A percentile compares a stretch with the other conserved stretches of the same genome.
These are phyloP conservation scores for Corythornis vintsioides DNA, from an alignment of 2,113 vertebrate genomes.

Conservation along the genomic window DNA sequence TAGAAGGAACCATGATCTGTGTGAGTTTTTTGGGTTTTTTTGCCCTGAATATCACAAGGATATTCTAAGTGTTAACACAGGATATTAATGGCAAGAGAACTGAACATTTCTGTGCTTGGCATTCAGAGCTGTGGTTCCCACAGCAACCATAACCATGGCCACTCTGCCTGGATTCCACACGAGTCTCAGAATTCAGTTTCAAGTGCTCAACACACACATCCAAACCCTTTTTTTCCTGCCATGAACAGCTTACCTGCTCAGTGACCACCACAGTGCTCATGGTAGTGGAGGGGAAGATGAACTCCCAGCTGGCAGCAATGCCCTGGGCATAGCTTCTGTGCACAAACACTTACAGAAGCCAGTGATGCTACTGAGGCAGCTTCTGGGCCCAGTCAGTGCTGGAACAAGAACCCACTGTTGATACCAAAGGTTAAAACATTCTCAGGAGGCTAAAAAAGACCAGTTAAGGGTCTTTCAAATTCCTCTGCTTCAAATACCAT, in stretches of 20 bases:
- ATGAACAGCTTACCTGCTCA: background rate
- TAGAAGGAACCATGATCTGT: background rate
- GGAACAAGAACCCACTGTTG: background rate
- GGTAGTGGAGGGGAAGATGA: background rate
- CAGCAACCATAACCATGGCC: slow-evolving; percentile 37
- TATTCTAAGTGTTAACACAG: background rate
- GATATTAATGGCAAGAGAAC: background rate
- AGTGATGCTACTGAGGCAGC: background rate
- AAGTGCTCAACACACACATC: background rate
- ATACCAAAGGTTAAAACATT: background rate
- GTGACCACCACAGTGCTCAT: background rate
- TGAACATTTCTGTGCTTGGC: background rate
- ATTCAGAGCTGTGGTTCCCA: slow-evolving; percentile 8
- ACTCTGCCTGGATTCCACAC: background rate
- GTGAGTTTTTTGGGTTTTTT: background rate
- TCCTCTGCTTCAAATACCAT: background rate
- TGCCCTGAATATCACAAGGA: background rate
- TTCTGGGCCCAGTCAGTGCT: background rate
- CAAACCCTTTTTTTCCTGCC: background rate
- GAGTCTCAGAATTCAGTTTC: background rate
- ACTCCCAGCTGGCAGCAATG: background rate
- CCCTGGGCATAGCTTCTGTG: background rate
- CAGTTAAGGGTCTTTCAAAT: background rate
- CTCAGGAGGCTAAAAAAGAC: background rate
- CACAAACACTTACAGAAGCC: background rate